phyloP scores from a whole-genome alignment of 2,888 invertebrate species.

The Habrosyne pyritoides region DNA sequence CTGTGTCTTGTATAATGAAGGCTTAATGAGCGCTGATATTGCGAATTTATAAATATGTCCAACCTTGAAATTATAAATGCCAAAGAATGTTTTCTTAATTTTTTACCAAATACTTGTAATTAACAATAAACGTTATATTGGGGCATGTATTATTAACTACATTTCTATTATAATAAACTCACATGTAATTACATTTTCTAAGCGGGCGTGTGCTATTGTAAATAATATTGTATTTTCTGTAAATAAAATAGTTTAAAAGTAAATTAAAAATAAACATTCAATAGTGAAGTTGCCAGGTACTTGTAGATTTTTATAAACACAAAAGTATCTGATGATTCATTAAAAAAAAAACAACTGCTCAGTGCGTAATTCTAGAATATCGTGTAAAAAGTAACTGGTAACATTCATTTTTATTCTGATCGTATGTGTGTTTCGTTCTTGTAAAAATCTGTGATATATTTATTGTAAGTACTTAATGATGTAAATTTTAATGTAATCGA shows the following conservation, averaged over 20 bases:
- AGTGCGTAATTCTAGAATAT: constrained; percentile 11
- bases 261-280: constrained; percentile 41
- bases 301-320: constrained; percentile 54
- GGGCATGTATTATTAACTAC: too few relatives aligned
- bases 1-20: too few relatives aligned
- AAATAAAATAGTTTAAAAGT: constrained; percentile 54
- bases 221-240: constrained; percentile 56
- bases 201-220: constrained; percentile 29
- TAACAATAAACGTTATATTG: too few relatives aligned
- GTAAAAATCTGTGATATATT: constrained; percentile 83
- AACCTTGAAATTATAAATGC: too few relatives aligned
- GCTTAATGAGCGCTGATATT: too few relatives aligned
- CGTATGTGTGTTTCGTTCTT: constrained; percentile 65
- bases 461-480: constrained; percentile 78
- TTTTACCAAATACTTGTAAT: too few relatives aligned
- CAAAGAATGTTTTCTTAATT: background rate
- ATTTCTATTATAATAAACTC: background rate
- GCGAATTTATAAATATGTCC: too few relatives aligned
- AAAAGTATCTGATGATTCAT: constrained; percentile 21
- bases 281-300: constrained; percentile 65
- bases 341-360: constrained; percentile 24
- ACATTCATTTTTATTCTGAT: constrained; percentile 29
- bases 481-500: constrained; percentile 65
- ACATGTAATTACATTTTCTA: background rate
- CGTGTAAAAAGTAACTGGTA: constrained; percentile 36